Percentiles rank a stretch among this genome's conserved stretches.
Evolutionary conservation across 1,140 invertebrate genomes (phyloP).

Genomic region (Drosophila nikananu): DNA sequence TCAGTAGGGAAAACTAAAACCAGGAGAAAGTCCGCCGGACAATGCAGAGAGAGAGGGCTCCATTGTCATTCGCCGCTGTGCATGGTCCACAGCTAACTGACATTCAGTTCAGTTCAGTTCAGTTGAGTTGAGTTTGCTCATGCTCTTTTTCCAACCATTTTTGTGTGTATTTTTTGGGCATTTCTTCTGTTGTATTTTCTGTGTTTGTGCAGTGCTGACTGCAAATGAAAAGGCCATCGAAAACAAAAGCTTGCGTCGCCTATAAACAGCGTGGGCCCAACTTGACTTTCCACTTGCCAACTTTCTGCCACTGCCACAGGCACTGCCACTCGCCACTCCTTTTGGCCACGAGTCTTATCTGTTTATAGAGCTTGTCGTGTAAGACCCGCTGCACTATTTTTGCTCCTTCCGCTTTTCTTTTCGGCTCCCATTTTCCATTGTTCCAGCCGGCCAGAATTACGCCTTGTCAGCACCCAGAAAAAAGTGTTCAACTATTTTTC

Average conservation of each 20-base stretch:
- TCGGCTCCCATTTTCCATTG: conserved; percentile 14
- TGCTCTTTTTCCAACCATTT: conserved; percentile 19
- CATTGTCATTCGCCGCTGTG: conserved; percentile 51
- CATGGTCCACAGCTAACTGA: conserved; percentile 63
- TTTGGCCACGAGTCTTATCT: conserved; percentile 50
- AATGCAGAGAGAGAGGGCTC: conserved; percentile 38
- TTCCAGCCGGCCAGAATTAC: conserved; percentile 49
- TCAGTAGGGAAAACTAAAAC: conserved; percentile 2
- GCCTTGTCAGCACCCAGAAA: conserved; percentile 12
- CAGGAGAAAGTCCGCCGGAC: conserved; percentile 32
- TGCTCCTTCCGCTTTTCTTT: conserved; percentile 18
- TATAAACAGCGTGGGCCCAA: conserved; percentile 79
- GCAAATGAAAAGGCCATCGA: conserved; percentile 82
- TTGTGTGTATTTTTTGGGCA: conserved; percentile 26
- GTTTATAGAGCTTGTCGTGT: conserved; percentile 65
- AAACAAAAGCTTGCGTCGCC: conserved; percentile 80
- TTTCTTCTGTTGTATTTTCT: conserved; percentile 34
- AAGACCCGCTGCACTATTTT: conserved; percentile 41
- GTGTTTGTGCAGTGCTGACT: conserved; percentile 58
- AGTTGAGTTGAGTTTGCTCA: conserved; percentile 35
- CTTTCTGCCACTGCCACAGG: conserved; percentile 42
- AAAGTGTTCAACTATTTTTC: background rate
- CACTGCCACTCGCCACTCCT: conserved; percentile 23
- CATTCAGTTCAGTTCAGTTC: conserved; percentile 31
- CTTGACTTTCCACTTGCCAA: conserved; percentile 76